Evolutionary conservation across 2,888 invertebrate species (phyloP).

Genomic region (Lepidocyrtoides sp.): DNA sequence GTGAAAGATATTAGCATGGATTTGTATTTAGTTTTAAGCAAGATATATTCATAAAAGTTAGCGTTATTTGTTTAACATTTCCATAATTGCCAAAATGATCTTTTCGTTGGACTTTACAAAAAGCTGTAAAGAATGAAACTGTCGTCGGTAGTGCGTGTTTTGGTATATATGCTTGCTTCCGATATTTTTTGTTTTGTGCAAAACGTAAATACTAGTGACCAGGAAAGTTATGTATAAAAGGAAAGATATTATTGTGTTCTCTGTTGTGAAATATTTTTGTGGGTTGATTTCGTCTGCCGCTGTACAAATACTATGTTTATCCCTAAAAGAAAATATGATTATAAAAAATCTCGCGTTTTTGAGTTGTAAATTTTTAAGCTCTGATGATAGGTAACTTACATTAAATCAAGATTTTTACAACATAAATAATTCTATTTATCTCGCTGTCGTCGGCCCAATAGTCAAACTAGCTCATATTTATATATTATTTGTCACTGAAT

Average conservation of each 20-base stretch:
- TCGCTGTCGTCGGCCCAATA: conserved; percentile 33
- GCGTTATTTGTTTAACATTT: conserved; percentile 40
- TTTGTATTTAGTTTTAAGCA: conserved; percentile 22
- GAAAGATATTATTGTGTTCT: conserved; percentile 77
- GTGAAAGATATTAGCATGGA: not conserved
- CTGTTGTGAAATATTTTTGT: conserved; percentile 63
- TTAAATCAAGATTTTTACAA: conserved; percentile 47
- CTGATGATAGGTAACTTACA: not conserved
- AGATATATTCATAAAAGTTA: not conserved
- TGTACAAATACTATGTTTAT: conserved; percentile 72
- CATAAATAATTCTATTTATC: conserved; percentile 54
- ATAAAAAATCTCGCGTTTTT: not conserved
- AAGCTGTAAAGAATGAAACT: not conserved
- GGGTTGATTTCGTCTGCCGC: conserved; percentile 68
- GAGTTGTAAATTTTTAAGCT: conserved; percentile 10
- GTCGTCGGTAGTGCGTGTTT: not conserved
- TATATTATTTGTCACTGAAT: conserved; percentile 27
- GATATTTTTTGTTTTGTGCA: not conserved
- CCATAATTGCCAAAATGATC: conserved; percentile 27
- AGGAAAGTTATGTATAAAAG: not conserved
- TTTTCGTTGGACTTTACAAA: conserved; percentile 26
- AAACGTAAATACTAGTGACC: too few species aligned
- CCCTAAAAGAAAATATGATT: not conserved
- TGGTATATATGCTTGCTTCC: not conserved
- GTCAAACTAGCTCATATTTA: conserved; percentile 41